Base-by-base conservation (phyloP, 1,140 invertebrate genomes). In the Saxidomus purpurata region DNA sequence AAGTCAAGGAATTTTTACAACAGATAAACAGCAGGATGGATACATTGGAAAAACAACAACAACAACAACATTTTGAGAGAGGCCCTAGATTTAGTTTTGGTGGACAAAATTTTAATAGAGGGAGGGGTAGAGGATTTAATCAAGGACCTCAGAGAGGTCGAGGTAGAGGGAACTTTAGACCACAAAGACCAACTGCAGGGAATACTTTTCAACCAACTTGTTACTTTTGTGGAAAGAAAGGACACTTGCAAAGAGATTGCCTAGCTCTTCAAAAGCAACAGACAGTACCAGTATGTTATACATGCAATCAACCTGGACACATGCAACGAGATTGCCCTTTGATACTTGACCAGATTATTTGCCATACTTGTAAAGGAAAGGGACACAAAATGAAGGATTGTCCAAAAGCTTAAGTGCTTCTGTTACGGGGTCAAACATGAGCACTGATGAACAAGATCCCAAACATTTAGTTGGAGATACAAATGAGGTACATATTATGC, bases 331-430 rank as follows among this genome's bases (percentile, higher is more conserved):
- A 83, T 83, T 83, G 81, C 25, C 81, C 81, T 19, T 8, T 2
- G 19, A n/a, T 83, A 28, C n/a, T 69, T 15, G 11, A 15, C 9
- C 6, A 63, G 22, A 25, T 83, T 1, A 36, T n/a, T 4, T 83
- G 81, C 25, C n/a, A 22, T 47, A 28, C 1, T 8, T 83, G 81
- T 22, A 83, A 83, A 0, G 81, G 49, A 34, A 83, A 83, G 40
- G 81, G 81, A 69, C 81, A 83, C 22, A 43, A 34, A 17, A 3
- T 8, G 22, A 83, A 49, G 17, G 40, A 83, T 25, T 83, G 81
- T 61, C 82, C 67, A 85, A 85, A 85, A 40, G 0, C 0, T n/a
- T 85, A 71, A 74, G 82, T 85, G 82, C n/a, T n/a, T 67, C 25
- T 25, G 63, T 85, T 25, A 55, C 13, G 38, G 82, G 82, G 31